Percentiles rank a stretch among this genome's conserved stretches.
phyloP scores from a whole-genome alignment of 2,797 vertebrate genomes.

The Lagocephalus sceleratus region DNA sequence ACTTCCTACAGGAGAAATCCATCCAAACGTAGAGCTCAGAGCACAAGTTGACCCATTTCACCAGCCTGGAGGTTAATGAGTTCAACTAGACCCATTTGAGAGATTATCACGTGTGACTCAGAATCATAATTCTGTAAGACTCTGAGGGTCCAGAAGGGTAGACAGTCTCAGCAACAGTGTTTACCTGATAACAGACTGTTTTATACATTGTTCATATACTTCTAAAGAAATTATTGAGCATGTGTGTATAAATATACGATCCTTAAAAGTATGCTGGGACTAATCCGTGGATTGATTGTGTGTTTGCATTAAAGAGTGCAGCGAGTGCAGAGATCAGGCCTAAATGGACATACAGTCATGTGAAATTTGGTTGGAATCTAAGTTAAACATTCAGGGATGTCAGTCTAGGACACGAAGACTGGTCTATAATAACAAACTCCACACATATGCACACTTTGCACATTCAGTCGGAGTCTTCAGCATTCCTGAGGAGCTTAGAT shows the following conservation, averaged over 20 bases:
- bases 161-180: constrained; percentile 38
- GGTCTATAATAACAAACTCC: constrained; percentile 22
- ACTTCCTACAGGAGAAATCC: constrained; percentile 24
- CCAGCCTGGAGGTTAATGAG: constrained; percentile 59
- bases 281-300: constrained; percentile 5
- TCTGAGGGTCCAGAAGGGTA: constrained; percentile 39
- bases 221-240: no score
- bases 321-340: background rate
- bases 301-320: constrained; percentile 1
- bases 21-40: constrained; percentile 18
- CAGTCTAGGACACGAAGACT: constrained; percentile 8
- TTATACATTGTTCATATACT: background rate
- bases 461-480: constrained; percentile 48
- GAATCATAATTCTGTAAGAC: constrained; percentile 64
- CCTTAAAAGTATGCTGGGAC: no score
- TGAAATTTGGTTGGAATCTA: background rate
- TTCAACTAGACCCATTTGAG: constrained; percentile 57
- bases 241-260: no score
- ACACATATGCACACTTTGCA: constrained; percentile 44
- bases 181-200: constrained; percentile 8
- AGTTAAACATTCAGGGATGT: constrained; percentile 13
- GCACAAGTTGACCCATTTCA: constrained; percentile 55
- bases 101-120: constrained; percentile 62
- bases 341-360: background rate
- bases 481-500: constrained; percentile 74